Evolutionary conservation across 2,113 vertebrate species (phyloP).

Genomic region (Phycodurus eques): DNA sequence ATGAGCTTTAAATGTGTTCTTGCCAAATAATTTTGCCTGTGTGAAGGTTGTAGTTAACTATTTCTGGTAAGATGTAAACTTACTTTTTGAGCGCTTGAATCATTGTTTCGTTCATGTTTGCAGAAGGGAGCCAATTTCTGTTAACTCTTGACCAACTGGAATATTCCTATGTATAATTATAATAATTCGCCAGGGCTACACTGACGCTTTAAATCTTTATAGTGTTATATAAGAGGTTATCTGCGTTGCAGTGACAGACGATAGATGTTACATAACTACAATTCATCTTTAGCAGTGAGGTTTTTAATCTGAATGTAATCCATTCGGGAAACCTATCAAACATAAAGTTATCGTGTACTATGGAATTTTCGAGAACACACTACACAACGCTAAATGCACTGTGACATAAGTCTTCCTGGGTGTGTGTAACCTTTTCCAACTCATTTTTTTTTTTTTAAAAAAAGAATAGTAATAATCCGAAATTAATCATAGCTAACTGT

Average conservation of each 20-base stretch:
- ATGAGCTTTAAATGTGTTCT: not conserved
- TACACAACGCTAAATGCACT: not conserved
- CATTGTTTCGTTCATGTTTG: not conserved
- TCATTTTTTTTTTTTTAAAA: too few relatives aligned
- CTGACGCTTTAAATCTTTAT: not conserved
- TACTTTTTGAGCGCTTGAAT: conserved; percentile 3
- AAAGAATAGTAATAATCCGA: not conserved
- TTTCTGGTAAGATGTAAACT: not conserved
- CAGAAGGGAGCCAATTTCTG: not conserved
- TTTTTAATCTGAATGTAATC: conserved; percentile 27
- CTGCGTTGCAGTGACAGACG: conserved; percentile 21
- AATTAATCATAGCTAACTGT: not conserved
- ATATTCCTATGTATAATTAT: not conserved
- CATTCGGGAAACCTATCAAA: not conserved
- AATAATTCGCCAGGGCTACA: not conserved
- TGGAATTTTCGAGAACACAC: not conserved
- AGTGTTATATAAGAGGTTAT: conserved; percentile 34
- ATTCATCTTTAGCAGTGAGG: conserved; percentile 25
- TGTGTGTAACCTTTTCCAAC: too few relatives aligned
- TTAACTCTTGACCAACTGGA: conserved; percentile 28
- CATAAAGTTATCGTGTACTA: not conserved
- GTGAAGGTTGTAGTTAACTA: not conserved
- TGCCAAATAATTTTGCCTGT: not conserved
- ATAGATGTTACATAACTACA: conserved; percentile 23
- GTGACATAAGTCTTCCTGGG: not conserved